phyloP scores from a whole-genome alignment of 2,888 invertebrate genomes.

The Troilus luridus region DNA sequence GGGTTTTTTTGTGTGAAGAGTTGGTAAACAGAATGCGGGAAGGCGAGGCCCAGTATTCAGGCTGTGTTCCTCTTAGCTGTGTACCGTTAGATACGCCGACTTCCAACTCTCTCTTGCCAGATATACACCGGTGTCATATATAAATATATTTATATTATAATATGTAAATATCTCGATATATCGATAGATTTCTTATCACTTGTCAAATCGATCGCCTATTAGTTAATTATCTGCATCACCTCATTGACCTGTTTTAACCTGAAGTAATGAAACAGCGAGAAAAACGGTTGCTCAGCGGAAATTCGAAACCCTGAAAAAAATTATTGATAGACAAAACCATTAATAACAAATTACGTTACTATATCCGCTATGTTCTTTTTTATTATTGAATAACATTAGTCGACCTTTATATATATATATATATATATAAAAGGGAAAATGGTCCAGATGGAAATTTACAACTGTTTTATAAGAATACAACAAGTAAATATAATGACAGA shows the following conservation, averaged over 20 bases:
- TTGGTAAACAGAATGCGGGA: conserved; percentile 1
- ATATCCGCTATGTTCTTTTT: not conserved
- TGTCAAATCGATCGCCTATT: not conserved
- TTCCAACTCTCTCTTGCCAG: conserved; percentile 17
- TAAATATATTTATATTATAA: not conserved
- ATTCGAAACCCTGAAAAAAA: not conserved
- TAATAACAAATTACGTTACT: not conserved
- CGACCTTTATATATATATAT: no score
- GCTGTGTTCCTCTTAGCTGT: conserved; percentile 36
- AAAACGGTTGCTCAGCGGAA: not conserved
- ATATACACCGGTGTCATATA: not conserved
- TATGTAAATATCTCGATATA: not conserved
- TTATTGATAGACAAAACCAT: not conserved
- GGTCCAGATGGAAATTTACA: no score
- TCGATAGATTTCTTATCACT: not conserved
- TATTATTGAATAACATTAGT: not conserved
- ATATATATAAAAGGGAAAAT: no score
- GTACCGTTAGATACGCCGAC: conserved; percentile 29
- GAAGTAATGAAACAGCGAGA: not conserved
- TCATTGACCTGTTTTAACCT: not conserved
- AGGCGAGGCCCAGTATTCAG: conserved; percentile 28
- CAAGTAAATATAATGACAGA: no score
- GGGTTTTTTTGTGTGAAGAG: not conserved
- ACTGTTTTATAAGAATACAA: no score
- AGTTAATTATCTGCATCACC: not conserved